phyloP scores from a whole-genome alignment of 2,797 vertebrate genomes.

The Esox lucius region DNA sequence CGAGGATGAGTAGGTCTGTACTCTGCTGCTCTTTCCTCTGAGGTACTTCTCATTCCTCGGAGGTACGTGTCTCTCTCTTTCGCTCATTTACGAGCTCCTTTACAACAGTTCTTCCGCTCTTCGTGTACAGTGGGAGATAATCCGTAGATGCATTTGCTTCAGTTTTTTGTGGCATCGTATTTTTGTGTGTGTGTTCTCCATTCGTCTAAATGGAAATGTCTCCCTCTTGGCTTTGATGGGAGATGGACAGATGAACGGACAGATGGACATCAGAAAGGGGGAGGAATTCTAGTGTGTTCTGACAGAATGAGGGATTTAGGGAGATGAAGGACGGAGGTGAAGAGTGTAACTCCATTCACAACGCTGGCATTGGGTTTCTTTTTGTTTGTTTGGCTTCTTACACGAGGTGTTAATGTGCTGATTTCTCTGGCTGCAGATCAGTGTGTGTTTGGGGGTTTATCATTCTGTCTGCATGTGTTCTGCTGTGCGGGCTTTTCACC shows the following conservation, averaged over 20 bases:
- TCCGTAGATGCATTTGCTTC: neutral
- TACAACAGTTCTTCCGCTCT: neutral
- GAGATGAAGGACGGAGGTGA: neutral
- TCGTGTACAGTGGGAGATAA: neutral
- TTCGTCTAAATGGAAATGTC: neutral
- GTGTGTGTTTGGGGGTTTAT: conserved; percentile 27
- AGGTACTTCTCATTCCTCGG: conserved; percentile 51
- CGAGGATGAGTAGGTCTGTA: conserved; percentile 46
- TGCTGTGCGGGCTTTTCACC: conserved; percentile 56
- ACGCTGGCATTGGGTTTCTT: neutral
- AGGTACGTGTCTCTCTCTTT: conserved; percentile 5
- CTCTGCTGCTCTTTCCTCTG: conserved; percentile 45
- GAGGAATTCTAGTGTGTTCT: neutral
- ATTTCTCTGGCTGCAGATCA: conserved; percentile 23
- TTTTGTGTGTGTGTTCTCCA: neutral
- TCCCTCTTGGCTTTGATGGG: neutral
- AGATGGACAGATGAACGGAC: conserved; percentile 10
- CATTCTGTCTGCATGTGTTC: conserved; percentile 25
- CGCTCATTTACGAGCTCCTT: conserved; percentile 3
- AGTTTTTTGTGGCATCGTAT: neutral
- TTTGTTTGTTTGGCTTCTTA: conserved; percentile 15
- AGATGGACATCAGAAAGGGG: neutral
- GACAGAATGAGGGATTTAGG: neutral
- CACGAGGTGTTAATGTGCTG: neutral
- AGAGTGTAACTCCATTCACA: neutral